Base-by-base conservation (phyloP, 35 echinoderm and acorn worm genomes). In the Nesometra sesokonis region DNA sequence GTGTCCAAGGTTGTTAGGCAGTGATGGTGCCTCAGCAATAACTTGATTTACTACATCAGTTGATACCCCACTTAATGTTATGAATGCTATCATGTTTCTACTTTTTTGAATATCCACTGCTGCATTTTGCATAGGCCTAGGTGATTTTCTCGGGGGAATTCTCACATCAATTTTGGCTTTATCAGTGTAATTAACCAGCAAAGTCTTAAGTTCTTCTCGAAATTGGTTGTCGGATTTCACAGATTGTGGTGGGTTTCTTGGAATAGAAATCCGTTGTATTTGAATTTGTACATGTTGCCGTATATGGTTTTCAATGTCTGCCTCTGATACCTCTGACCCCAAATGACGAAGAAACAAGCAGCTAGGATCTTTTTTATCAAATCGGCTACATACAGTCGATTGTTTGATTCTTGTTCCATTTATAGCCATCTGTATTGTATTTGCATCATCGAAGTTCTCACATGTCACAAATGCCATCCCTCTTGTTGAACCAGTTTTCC, bases 391-490 rank as follows among this genome's bases (percentile, higher is more conserved):
- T 17, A 67, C 23, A 13, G 11, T 27, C 23, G 52, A 67, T 13
- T 27, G 0, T 67, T 67, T 67, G 21, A 67, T 27, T 13, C 7
- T 67, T 27, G 23, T 19, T 27, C 52, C 21, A 67, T 67, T 67
- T 67, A 67, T 2, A 17, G 52, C 47, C 0, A 0, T 3, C 23
- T 0, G 47, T 1, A 89, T 19, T 35, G 37, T 0, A 19, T 27
- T 21, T 35, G 87, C 87, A 19, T 82, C 32, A 23, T 33, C 46
- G 9, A 31, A 11, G 0, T 40, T 27, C 0, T 83, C 80, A 83
- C 79, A 89, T 31, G 57, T 77, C 23, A 89, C 33, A 37, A 89
- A 89, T 29, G 87, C 87, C 35, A 83, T 46, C 29, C 80, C 33
- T 36, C 83, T 89, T 13, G 87, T 77, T 11, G 37, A 43, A 38